These are phyloP conservation scores for Polyergus mexicanus DNA, from an alignment of 1,140 invertebrate genomes.

Conservation along the genomic window DNA sequence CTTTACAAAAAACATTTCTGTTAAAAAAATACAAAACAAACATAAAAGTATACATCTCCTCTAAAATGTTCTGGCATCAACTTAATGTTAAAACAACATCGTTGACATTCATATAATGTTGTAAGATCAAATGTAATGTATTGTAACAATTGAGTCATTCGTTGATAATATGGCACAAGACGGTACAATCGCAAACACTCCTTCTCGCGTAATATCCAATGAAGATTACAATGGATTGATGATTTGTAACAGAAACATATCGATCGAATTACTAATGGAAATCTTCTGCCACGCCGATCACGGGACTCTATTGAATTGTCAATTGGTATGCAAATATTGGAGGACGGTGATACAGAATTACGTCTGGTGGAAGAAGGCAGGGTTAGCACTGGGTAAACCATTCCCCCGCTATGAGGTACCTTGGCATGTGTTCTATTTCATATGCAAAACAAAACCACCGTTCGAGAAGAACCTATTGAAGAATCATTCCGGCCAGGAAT, in stretches of 20 bases:
- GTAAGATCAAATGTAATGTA: not conserved
- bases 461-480: conserved; percentile 84
- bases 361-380: conserved; percentile 82
- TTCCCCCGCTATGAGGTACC: conserved; percentile 71
- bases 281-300: conserved; percentile 80
- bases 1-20: too few relatives aligned
- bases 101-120: not conserved
- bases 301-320: conserved; percentile 79
- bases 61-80: too few relatives aligned
- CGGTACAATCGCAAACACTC: not conserved
- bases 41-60: too few relatives aligned
- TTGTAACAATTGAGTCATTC: not conserved
- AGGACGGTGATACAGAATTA: conserved; percentile 81
- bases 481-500: conserved; percentile 79
- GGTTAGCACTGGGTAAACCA: conserved; percentile 68
- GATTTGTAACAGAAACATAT: conserved; percentile 79
- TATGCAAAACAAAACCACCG: conserved; percentile 80
- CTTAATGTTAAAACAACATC: not conserved
- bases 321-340: conserved; percentile 85
- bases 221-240: conserved; percentile 82
- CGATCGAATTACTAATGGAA: conserved; percentile 79
- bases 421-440: conserved; percentile 80
- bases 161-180: conserved; percentile 72
- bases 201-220: conserved; percentile 68
- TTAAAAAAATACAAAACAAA: too few relatives aligned